These are phyloP conservation scores for Heterotis niloticus DNA, from an alignment of 2,113 vertebrate genomes.

Conservation along the genomic window DNA sequence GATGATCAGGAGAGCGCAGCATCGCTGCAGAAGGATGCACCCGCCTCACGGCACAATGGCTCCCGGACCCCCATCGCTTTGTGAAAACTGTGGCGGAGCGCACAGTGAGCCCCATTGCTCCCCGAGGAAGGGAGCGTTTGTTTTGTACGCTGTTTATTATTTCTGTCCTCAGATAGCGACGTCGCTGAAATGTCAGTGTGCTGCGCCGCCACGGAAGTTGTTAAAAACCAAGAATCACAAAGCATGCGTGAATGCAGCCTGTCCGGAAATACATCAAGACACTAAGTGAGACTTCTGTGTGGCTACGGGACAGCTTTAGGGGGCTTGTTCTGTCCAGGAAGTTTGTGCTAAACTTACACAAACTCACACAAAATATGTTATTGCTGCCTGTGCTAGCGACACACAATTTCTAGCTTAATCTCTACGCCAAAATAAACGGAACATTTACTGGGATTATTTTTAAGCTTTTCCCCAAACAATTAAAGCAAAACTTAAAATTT, in stretches of 20 bases:
- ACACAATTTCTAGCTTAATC: no score
- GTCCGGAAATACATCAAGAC: conserved; percentile 16
- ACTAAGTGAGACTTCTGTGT: conserved; percentile 9
- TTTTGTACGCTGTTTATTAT: neutral
- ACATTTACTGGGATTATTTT: neutral
- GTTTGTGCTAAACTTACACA: neutral
- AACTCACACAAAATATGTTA: conserved; percentile 10
- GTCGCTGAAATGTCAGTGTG: conserved; percentile 6
- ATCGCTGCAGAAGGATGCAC: conserved; percentile 12
- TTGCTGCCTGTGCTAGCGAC: neutral
- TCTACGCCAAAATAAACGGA: no score
- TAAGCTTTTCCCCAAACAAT: neutral
- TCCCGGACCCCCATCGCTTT: neutral
- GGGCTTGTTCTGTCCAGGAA: neutral
- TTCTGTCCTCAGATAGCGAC: neutral
- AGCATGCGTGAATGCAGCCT: neutral
- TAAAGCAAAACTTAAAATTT: neutral
- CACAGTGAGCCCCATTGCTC: neutral
- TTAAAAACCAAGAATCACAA: conserved; percentile 12
- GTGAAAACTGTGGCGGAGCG: neutral
- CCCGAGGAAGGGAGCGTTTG: neutral
- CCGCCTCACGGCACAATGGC: conserved; percentile 12
- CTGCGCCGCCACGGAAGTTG: neutral
- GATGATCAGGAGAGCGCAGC: neutral
- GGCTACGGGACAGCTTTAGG: neutral